phyloP scores from a whole-genome alignment of 64 coral and sea anemone genomes.

The Stylophora pistillata region DNA sequence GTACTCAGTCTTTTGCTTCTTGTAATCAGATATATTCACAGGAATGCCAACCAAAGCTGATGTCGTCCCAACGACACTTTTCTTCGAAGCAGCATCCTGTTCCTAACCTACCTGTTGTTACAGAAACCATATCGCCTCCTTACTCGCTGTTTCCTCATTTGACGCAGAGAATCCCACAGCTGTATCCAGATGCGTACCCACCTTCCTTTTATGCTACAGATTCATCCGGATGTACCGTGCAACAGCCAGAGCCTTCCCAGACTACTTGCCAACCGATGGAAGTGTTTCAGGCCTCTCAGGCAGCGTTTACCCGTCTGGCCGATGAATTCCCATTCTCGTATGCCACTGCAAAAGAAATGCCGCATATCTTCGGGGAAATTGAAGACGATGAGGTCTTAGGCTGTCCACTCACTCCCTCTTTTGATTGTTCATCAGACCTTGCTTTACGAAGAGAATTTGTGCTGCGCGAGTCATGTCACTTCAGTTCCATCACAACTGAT shows the following conservation, averaged over 20 bases:
- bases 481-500: neutral
- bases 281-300: neutral
- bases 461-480: neutral
- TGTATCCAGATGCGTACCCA: neutral
- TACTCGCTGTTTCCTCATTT: neutral
- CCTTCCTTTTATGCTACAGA: neutral
- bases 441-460: neutral
- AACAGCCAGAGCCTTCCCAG: neutral
- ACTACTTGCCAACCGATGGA: neutral
- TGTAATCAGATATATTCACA: too few species aligned
- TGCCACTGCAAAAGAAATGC: conserved; percentile 2
- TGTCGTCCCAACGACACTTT: too few species aligned
- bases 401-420: neutral
- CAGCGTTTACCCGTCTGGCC: neutral
- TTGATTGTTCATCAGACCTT: neutral
- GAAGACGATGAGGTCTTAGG: neutral
- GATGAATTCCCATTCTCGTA: neutral
- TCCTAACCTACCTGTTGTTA: too few species aligned
- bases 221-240: neutral
- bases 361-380: conserved; percentile 8
- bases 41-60: too few species aligned
- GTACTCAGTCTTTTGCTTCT: neutral
- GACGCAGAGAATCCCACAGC: neutral
- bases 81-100: too few species aligned
- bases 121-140: too few species aligned